Percentiles rank a stretch among this genome's conserved stretches.
Conservation (phyloP, 2,797 vertebrate genomes). For the Antennarius maculatus region DNA sequence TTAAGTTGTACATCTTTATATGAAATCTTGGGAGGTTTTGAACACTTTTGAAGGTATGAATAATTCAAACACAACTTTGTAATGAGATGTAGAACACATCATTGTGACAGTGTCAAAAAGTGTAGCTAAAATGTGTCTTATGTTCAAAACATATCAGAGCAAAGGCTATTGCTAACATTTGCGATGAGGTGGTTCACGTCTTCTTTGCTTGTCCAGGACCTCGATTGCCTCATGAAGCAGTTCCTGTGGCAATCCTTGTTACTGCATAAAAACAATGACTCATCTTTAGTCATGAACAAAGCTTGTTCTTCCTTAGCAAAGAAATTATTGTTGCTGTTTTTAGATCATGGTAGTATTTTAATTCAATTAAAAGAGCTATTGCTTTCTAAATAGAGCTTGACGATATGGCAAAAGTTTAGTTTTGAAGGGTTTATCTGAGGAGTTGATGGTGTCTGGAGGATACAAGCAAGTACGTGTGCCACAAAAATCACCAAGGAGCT, state of each 20-base stretch:
- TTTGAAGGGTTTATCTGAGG: too few species aligned
- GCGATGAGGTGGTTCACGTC: not conserved
- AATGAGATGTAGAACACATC: not conserved
- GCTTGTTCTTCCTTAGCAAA: not conserved
- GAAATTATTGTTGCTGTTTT: not conserved
- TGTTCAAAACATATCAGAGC: not conserved
- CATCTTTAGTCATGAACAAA: not conserved
- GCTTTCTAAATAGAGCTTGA: not conserved
- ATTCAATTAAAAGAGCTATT: not conserved
- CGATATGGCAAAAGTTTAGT: not conserved
- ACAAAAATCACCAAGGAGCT: too few species aligned
- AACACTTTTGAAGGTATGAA: not conserved
- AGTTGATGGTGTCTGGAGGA: too few species aligned
- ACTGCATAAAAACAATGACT: slow-evolving; percentile 2
- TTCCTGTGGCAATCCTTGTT: not conserved
- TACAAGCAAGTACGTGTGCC: too few species aligned
- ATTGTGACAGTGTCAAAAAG: not conserved
- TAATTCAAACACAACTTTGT: not conserved
- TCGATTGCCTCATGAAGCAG: not conserved
- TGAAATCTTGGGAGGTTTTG: not conserved
- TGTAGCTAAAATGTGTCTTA: not conserved
- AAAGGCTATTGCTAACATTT: not conserved
- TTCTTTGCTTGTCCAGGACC: not conserved
- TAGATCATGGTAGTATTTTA: not conserved
- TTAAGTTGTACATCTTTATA: slow-evolving; percentile 15